A percentile compares a stretch with the other conserved stretches of the same genome.
Evolutionary conservation across 2,113 vertebrate species (phyloP).

Genomic region (Hiodon tergisus): DNA sequence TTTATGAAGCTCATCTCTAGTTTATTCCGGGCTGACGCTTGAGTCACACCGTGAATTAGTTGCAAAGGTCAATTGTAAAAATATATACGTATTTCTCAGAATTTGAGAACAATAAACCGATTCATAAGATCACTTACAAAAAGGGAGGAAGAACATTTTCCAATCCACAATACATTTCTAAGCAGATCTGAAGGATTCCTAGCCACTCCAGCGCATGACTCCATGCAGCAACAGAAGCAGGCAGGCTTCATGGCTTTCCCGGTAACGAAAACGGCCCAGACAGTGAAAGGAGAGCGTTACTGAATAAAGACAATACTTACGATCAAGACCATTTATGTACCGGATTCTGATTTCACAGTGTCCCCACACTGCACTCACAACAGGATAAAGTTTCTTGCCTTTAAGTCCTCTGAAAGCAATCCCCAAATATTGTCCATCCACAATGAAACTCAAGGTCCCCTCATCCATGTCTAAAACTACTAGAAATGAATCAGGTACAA

Average conservation of each 20-base stretch:
- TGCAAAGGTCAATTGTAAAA: conserved; percentile 16
- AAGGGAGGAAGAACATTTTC: neutral
- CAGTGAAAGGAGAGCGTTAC: neutral
- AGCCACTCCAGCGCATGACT: neutral
- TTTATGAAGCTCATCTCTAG: too few species aligned
- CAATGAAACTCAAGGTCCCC: conserved; percentile 91
- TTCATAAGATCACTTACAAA: conserved; percentile 1
- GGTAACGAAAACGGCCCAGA: neutral
- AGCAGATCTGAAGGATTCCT: neutral
- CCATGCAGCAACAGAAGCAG: neutral
- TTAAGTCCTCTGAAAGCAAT: conserved; percentile 94
- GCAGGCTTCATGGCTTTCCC: neutral
- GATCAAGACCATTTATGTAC: conserved; percentile 98
- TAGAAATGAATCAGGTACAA: conserved; percentile 92
- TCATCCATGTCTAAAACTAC: conserved; percentile 98
- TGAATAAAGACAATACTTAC: conserved; percentile 71
- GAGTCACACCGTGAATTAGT: neutral
- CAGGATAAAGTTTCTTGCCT: conserved; percentile 90
- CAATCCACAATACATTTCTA: neutral
- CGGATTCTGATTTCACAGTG: conserved; percentile 98
- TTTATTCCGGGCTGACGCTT: too few species aligned
- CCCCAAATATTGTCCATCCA: conserved; percentile 95
- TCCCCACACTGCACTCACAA: conserved; percentile 97
- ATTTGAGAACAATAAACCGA: neutral
- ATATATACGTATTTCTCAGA: conserved; percentile 16